Percentiles rank a stretch among this genome's conserved stretches.
Evolutionary conservation across 2,113 vertebrate genomes (phyloP).

Genomic region (Dicaeum eximium): DNA sequence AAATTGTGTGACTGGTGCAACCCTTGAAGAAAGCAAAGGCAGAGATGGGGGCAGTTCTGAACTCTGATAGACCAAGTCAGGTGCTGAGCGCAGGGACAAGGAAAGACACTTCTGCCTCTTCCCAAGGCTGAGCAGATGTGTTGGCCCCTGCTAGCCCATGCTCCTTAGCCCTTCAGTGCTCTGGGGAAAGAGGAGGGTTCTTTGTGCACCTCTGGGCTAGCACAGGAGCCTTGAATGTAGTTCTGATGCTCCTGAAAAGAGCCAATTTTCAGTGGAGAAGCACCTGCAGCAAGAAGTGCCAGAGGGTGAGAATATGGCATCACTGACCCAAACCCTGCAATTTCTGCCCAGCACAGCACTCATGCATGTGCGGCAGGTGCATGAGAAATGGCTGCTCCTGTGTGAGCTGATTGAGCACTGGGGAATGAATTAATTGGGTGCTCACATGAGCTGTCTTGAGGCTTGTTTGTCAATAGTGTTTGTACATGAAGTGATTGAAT

Average conservation of each 20-base stretch:
- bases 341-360: background rate
- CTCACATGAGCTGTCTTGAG: accelerated
- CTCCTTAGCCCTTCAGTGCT: background rate
- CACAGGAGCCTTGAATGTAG: background rate
- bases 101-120: background rate
- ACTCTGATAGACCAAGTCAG: background rate
- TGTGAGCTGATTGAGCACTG: background rate
- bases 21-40: background rate
- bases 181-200: background rate
- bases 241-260: background rate
- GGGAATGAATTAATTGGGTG: no score
- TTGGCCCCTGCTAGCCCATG: accelerated
- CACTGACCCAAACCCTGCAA: background rate
- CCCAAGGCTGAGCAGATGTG: background rate
- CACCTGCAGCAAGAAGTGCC: background rate
- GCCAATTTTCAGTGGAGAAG: background rate
- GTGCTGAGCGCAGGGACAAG: background rate
- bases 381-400: background rate
- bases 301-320: background rate
- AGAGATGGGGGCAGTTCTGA: background rate
- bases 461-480: background rate
- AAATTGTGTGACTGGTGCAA: background rate
- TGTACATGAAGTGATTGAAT: background rate
- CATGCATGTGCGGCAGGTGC: no score
- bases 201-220: background rate